phyloP scores from a whole-genome alignment of 2,888 invertebrate species.

The Trimorus sp. region DNA sequence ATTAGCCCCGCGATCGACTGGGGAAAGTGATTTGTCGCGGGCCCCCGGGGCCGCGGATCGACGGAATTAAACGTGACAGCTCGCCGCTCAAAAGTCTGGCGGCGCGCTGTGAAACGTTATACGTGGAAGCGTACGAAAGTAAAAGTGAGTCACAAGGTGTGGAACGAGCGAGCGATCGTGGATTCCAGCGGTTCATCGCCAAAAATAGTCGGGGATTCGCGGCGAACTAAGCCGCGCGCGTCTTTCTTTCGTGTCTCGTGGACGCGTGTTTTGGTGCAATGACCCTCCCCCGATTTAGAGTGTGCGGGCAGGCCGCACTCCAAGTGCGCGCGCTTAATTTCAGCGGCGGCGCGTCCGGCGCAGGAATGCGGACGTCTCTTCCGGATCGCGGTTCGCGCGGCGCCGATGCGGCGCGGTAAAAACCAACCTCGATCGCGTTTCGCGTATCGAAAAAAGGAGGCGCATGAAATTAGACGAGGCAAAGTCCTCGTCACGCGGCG shows the following conservation, averaged over 20 bases:
- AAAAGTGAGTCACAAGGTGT: constrained; percentile 55
- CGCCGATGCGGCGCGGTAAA: constrained; percentile 35
- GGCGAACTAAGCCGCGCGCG: constrained; percentile 64
- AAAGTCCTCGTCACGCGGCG: too few relatives aligned
- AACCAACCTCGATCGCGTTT: constrained; percentile 25
- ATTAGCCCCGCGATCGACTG: constrained; percentile 57
- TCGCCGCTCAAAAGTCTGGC: constrained; percentile 20
- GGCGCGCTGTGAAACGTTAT: constrained; percentile 25
- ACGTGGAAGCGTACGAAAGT: constrained; percentile 41
- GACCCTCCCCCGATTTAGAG: constrained; percentile 73
- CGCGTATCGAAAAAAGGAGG: too few relatives aligned
- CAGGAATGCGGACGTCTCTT: constrained; percentile 64
- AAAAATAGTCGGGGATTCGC: constrained; percentile 77
- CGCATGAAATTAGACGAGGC: too few relatives aligned
- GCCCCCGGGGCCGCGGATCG: constrained; percentile 1
- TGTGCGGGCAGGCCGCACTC: constrained; percentile 67
- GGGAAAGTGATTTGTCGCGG: too few relatives aligned
- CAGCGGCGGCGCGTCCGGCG: constrained; percentile 58
- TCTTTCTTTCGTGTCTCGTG: constrained; percentile 54
- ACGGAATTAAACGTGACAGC: constrained; percentile 32
- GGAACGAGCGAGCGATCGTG: constrained; percentile 53
- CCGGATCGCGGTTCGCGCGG: constrained; percentile 56
- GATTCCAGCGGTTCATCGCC: constrained; percentile 75
- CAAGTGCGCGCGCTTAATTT: constrained; percentile 70
- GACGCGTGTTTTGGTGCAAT: constrained; percentile 78